A percentile compares a stretch with the other conserved stretches of the same genome.
phyloP scores from a whole-genome alignment of 2,113 vertebrate genomes.

The Furnarius figulus region DNA sequence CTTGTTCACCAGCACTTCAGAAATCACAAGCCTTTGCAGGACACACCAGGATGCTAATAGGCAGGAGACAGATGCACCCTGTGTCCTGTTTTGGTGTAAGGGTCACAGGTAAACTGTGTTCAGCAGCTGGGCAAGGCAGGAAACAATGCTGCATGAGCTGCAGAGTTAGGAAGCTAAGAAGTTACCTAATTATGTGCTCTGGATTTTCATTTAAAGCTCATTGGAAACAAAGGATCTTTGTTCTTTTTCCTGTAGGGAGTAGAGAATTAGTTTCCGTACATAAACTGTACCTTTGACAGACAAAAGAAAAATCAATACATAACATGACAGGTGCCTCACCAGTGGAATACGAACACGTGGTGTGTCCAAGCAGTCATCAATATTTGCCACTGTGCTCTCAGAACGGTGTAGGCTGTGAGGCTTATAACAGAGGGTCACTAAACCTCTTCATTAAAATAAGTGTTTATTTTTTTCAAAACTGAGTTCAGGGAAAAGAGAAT shows the following conservation, averaged over 20 bases:
- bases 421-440: neutral
- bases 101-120: neutral
- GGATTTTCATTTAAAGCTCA: constrained; percentile 29
- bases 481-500: neutral
- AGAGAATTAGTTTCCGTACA: neutral
- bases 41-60: neutral
- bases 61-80: neutral
- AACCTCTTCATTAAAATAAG: neutral
- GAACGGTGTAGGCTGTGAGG: neutral
- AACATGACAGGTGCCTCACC: neutral
- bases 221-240: constrained; percentile 8
- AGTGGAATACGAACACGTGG: neutral
- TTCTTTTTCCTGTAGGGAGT: constrained; percentile 23
- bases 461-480: neutral
- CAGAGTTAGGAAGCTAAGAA: neutral
- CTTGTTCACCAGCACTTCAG: neutral
- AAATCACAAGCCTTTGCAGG: neutral
- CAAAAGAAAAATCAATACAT: neutral
- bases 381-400: neutral
- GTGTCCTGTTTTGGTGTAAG: neutral
- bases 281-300: constrained; percentile 14
- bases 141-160: neutral
- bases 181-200: neutral
- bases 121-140: neutral
- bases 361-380: neutral